Percentiles rank a stretch among this genome's conserved stretches.
Evolutionary conservation across 2,797 vertebrate species (phyloP).

Genomic region (Antennarius maculatus): DNA sequence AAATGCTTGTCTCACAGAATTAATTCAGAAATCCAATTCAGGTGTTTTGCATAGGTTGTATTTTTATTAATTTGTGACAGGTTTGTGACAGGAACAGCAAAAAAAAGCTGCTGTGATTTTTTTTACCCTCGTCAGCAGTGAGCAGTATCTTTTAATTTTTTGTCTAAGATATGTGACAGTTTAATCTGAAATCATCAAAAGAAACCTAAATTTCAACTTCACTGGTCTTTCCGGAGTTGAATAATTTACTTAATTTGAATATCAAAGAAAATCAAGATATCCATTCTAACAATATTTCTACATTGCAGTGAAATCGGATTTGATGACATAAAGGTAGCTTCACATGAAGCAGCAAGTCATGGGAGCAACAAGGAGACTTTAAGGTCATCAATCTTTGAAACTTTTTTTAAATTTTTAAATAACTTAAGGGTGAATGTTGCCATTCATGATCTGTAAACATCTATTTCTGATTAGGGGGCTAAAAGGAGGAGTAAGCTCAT

Average conservation of each 20-base stretch:
- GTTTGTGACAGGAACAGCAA: slow-evolving; percentile 9
- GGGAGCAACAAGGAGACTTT: slow-evolving; percentile 34
- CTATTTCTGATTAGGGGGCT: slow-evolving; percentile 9
- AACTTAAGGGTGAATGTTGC: slow-evolving; percentile 35
- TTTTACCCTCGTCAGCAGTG: slow-evolving; percentile 6
- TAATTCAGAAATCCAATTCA: slow-evolving; percentile 33
- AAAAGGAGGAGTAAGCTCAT: slow-evolving; percentile 3
- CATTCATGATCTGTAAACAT: slow-evolving; percentile 42
- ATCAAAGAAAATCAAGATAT: slow-evolving; percentile 8
- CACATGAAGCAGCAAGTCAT: slow-evolving; percentile 35
- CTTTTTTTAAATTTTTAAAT: slow-evolving; percentile 44
- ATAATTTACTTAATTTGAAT: background rate
- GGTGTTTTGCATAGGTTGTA: slow-evolving; percentile 42
- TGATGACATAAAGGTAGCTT: slow-evolving; percentile 14
- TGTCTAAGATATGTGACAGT: slow-evolving; percentile 9
- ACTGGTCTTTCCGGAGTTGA: background rate
- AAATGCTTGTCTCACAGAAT: slow-evolving; percentile 20
- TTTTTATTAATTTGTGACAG: slow-evolving; percentile 10
- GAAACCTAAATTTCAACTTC: background rate
- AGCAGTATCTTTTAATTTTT: background rate
- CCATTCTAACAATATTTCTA: slow-evolving; percentile 8
- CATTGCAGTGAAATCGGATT: background rate
- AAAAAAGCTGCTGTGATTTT: background rate
- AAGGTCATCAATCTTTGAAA: slow-evolving; percentile 50
- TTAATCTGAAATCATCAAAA: background rate